Evolutionary conservation across 2,797 vertebrate genomes (phyloP).

Genomic region (Luscinia megarhynchos): DNA sequence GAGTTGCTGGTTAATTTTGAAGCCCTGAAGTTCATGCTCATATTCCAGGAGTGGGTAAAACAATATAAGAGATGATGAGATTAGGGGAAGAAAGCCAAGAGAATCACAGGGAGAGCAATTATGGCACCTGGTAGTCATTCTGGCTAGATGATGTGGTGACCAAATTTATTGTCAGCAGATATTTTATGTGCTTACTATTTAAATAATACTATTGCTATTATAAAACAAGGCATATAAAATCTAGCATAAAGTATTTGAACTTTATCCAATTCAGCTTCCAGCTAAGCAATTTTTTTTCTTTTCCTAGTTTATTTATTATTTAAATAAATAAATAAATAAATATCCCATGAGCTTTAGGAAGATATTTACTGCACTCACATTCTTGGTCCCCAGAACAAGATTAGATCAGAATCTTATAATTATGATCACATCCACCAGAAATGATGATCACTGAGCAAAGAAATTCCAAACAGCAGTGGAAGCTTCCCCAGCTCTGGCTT

Average conservation of each 20-base stretch:
- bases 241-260: not conserved
- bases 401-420: not conserved
- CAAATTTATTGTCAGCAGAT: not conserved
- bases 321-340: not conserved
- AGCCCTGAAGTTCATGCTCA: not conserved
- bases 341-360: not conserved
- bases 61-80: not conserved
- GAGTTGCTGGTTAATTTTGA: not conserved
- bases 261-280: not conserved
- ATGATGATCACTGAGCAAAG: not conserved
- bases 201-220: not conserved
- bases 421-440: not conserved
- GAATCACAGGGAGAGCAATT: not conserved
- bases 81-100: not conserved
- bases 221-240: not conserved
- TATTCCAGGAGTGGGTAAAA: not conserved
- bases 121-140: not conserved
- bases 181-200: not conserved
- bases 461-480: not conserved
- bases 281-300: not conserved
- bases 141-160: not conserved
- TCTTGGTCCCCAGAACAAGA: not conserved
- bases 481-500: not conserved
- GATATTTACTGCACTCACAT: not conserved
- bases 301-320: not conserved